Evolutionary conservation across 35 echinoderm and acorn worm species (phyloP), one percentile per base, ranked within the genome.

Genomic region (Antedon bifida): DNA sequence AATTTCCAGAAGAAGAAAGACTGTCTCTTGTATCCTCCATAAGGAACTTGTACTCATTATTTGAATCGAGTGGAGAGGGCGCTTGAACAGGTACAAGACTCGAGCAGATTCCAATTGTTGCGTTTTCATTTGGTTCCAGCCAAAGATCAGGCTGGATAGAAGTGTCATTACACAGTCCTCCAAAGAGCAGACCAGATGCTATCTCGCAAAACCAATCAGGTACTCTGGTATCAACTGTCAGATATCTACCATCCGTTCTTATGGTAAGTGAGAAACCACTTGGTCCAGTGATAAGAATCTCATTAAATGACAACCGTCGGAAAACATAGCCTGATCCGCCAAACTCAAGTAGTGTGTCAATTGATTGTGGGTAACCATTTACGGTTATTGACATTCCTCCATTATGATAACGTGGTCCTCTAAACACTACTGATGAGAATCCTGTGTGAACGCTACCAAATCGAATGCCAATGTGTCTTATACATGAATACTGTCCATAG

Each of bases 271-370:
- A 31, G 29, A 96, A 83, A 32, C 82, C 79, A 83, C 75, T 84
- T 78, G 92, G 92, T 82, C 92, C 92, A 42, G 55, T 76, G 32
- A 90, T 76, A 28, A 76, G 33, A 30, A 96, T 82, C 77, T 96
- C 92, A 84, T 87, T 51, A 74, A 85, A 90, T 19, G 92, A 96
- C 17, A 96, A 78, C 45, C 88, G 79, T 10, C 64, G 73, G 77
- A 96, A 82, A 26, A 51, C 83, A 79, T 91, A 96, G 26, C 92
- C 92, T 34, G 83, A 81, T 35, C 44, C 23, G 14, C 88, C 92
- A 96, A 91, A 96, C 31, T 86, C 87, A 12, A 88, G 23, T 0
- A 28, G 36, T 29, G 82, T 45, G 73, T 90, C 83, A 26, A 96
- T 45, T 1, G 78, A 39, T 32, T 46, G 45, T 28, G 29, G 23